Percentiles rank a stretch among this genome's conserved stretches.
phyloP scores from a whole-genome alignment of 2,797 vertebrate species.

The Mormyrops attenuatus region DNA sequence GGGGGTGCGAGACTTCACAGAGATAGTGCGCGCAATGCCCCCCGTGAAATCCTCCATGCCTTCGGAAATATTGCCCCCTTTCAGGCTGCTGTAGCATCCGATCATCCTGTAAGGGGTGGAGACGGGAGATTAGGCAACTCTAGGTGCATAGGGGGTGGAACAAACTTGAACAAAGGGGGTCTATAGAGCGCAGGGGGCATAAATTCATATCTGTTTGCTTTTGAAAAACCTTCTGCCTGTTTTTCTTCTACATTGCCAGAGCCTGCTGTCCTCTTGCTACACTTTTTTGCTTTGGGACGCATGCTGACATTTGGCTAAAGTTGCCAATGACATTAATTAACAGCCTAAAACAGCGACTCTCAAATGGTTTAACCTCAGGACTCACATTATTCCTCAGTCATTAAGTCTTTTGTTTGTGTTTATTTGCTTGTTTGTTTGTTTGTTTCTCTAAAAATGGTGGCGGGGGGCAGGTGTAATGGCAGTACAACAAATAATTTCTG shows the following conservation, averaged over 20 bases:
- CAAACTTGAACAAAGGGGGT: not conserved
- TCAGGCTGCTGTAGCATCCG: slow-evolving; percentile 65
- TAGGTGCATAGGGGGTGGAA: not conserved
- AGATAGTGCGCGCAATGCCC: slow-evolving; percentile 61
- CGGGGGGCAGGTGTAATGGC: not conserved
- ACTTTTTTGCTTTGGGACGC: not conserved
- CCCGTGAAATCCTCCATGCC: slow-evolving; percentile 76
- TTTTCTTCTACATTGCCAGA: not conserved
- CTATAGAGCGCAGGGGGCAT: not conserved
- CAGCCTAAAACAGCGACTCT: not conserved
- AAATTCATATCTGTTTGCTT: not conserved
- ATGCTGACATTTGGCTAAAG: not conserved
- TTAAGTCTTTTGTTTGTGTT: not conserved
- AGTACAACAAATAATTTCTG: not conserved
- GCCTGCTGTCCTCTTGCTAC: not conserved
- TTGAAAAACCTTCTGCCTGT: not conserved
- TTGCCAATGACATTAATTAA: not conserved
- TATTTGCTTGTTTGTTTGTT: not conserved
- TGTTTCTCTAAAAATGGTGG: not conserved
- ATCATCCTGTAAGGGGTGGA: slow-evolving; percentile 49
- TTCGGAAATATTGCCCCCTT: slow-evolving; percentile 71
- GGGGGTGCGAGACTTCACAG: slow-evolving; percentile 50
- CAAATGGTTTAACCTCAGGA: not conserved
- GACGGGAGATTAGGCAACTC: not conserved
- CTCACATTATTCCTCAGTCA: not conserved